Evolutionary conservation across 2,113 vertebrate genomes (phyloP), one percentile per base, ranked within the genome.

Genomic region (Bambusicola thoracicus): DNA sequence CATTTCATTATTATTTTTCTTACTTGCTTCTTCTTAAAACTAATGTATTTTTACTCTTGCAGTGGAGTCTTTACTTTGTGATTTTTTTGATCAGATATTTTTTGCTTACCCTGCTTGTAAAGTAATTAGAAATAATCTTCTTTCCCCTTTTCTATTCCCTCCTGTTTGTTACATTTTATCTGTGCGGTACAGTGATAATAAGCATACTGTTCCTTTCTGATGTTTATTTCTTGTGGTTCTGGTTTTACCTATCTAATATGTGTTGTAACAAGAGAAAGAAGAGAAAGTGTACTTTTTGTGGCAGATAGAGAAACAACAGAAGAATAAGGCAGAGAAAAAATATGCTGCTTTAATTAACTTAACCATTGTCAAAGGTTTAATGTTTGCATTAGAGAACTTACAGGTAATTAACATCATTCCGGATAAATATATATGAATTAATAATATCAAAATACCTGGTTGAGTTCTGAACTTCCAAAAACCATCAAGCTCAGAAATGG

Each of bases 201-300:
- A 86, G 55, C 75, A 86, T 87, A n/a, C 53, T 62, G 88, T 85
- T 94, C 88, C 84, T 91, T 89, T 92, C 80, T 93, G 95, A 77
- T 55, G 68, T 87, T 95, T 55, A 36, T 92, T 81, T 93, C 78
- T 65, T 83, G 83, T 92, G 77, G 32, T 94, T 95, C 75, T 73
- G 93, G 29, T 85, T 87, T 62, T 69, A 69, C 95, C 72, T 95
- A 1, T 69, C 74, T 92, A 81, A 89, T 13, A 59, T 81, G 41
- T 80, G 73, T 90, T 94, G 79, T 86, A 94, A 73, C 84, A 81
- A n/a, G 36, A 92, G 69, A 73, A 96, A 89, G 48, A 81, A n/a
- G 36, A 92, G 69, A 73, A 96, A 89, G 48, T 58, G 20, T 55
- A 75, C 36, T 80, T 81, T 89, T 87, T 62, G 92, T 73, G 36